Conservation (phyloP, 2,888 invertebrate genomes). For the Dryobotodes eremita region DNA sequence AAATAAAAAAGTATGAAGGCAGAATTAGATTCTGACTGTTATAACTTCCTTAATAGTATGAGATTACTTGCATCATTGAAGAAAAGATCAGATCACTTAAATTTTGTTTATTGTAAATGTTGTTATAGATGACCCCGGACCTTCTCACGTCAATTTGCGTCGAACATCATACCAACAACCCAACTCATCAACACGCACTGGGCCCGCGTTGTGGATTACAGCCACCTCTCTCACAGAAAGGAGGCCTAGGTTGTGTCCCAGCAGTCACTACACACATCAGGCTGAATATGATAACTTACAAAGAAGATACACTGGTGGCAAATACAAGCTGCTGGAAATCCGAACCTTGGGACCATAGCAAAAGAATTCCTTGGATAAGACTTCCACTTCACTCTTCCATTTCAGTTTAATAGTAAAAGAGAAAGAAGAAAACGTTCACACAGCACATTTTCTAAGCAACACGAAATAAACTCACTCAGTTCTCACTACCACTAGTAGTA, state of each 20-base stretch:
- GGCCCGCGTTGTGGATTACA: neutral
- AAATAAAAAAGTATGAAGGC: neutral
- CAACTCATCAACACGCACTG: neutral
- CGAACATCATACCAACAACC: neutral
- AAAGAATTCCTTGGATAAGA: neutral
- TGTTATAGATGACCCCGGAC: neutral
- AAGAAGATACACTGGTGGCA: too few relatives aligned
- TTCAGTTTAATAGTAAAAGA: neutral
- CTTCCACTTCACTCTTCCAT: neutral
- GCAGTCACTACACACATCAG: neutral
- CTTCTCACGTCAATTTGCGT: neutral
- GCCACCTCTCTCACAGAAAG: neutral
- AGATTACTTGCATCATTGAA: neutral
- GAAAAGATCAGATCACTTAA: neutral
- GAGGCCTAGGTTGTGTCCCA: neutral
- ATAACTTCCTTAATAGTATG: neutral
- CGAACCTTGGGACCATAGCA: neutral
- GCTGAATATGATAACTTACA: neutral
- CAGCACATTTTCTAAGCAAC: neutral
- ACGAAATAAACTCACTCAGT: slow-evolving; percentile 20
- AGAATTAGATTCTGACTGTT: neutral
- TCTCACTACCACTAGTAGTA: slow-evolving; percentile 55
- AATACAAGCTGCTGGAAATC: neutral
- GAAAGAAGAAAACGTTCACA: neutral
- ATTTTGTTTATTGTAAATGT: neutral